Percentiles rank a stretch among this genome's conserved stretches.
Evolutionary conservation across 2,888 invertebrate genomes (phyloP).

Genomic region (Heliothis peltigera): DNA sequence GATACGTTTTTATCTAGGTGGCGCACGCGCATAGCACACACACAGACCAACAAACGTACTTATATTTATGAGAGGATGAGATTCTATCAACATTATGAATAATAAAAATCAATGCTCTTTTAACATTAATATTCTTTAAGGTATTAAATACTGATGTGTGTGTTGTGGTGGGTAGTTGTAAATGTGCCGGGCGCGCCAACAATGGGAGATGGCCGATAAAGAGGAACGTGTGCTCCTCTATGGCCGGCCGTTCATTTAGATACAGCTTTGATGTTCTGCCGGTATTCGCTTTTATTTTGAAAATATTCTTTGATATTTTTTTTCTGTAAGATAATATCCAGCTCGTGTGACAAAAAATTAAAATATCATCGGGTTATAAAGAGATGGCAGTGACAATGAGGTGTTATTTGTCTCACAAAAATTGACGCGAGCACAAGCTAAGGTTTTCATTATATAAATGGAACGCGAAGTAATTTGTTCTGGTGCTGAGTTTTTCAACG

Average conservation of each 20-base stretch:
- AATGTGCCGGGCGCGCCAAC: conserved; percentile 69
- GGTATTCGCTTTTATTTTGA: conserved; percentile 31
- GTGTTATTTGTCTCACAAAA: conserved; percentile 18
- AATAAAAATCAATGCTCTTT: conserved; percentile 51
- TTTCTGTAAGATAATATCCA: neutral
- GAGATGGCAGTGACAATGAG: neutral
- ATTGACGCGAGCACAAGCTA: conserved; percentile 10
- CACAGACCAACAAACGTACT: conserved; percentile 14
- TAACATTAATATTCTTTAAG: conserved; percentile 54
- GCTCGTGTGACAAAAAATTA: neutral
- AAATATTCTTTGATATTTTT: conserved; percentile 1
- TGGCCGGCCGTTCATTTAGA: conserved; percentile 36
- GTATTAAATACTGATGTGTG: conserved; percentile 48
- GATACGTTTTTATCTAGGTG: conserved; percentile 67
- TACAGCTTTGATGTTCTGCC: conserved; percentile 52
- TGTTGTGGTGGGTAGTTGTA: conserved; percentile 48
- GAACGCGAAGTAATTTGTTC: conserved; percentile 58
- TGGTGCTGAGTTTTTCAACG: conserved; percentile 52
- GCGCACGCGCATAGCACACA: conserved; percentile 49
- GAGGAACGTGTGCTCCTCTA: conserved; percentile 58
- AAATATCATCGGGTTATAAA: neutral
- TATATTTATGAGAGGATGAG: conserved; percentile 30
- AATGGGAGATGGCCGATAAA: conserved; percentile 74
- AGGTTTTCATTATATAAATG: conserved; percentile 44
- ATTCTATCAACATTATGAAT: conserved; percentile 47